Percentiles rank a stretch among this genome's conserved stretches.
phyloP scores from a whole-genome alignment of 2,888 invertebrate species.

The Graphium colonna region DNA sequence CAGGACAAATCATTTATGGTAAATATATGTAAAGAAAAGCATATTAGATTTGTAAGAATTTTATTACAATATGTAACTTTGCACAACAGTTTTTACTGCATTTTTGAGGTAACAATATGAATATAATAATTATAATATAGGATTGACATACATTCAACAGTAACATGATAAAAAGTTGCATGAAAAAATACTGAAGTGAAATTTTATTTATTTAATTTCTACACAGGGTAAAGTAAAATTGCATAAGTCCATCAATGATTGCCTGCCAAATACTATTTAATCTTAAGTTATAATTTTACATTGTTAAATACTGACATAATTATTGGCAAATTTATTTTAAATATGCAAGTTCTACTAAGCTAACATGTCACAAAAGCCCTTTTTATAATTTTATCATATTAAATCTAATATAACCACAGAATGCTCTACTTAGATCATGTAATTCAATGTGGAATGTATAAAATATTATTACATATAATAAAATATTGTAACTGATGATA shows the following conservation, averaged over 20 bases:
- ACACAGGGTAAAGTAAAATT: not conserved
- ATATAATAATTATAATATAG: not conserved
- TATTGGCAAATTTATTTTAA: constrained; percentile 21
- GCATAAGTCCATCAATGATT: constrained; percentile 17
- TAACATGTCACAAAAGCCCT: constrained; percentile 32
- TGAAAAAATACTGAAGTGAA: constrained; percentile 22
- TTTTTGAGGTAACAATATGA: too few species aligned
- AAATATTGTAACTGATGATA: constrained; percentile 27
- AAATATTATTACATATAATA: not conserved
- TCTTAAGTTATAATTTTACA: not conserved
- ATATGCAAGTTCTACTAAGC: constrained; percentile 39
- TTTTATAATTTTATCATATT: not conserved
- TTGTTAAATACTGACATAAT: not conserved
- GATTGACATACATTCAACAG: constrained; percentile 1
- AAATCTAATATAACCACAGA: too few species aligned
- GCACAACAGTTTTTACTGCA: not conserved
- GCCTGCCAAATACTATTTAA: constrained; percentile 8
- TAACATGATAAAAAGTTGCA: not conserved
- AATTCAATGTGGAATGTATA: not conserved
- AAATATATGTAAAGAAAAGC: not conserved
- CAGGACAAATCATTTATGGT: constrained; percentile 19
- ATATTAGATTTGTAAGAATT: not conserved
- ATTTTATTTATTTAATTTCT: constrained; percentile 9
- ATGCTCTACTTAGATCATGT: too few species aligned
- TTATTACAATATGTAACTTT: not conserved